Evolutionary conservation across 2,113 vertebrate species (phyloP).

Genomic region (Psettodes erumei): DNA sequence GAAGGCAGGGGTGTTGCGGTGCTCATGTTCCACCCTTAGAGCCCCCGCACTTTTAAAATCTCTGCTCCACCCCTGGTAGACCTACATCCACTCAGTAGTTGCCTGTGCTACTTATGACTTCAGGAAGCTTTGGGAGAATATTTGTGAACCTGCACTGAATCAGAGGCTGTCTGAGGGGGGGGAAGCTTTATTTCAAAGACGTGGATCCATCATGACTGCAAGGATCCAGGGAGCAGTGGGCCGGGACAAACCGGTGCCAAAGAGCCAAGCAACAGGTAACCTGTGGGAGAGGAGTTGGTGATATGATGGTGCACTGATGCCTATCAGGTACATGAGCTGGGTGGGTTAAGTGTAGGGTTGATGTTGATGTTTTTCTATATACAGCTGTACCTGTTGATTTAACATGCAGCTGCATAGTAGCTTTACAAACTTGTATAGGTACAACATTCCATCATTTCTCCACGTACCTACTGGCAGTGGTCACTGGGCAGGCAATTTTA

Average conservation of each 20-base stretch:
- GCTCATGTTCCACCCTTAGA: neutral
- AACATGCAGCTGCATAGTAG: neutral
- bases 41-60: neutral
- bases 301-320: neutral
- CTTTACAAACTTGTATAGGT: neutral
- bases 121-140: neutral
- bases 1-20: neutral
- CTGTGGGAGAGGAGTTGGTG: neutral
- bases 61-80: constrained; percentile 9
- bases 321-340: neutral
- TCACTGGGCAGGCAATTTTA: neutral
- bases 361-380: neutral
- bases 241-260: constrained; percentile 15
- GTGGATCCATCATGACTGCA: constrained; percentile 52
- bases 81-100: neutral
- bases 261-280: constrained; percentile 52
- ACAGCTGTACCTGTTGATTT: neutral
- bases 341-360: neutral
- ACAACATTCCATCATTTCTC: too few relatives aligned
- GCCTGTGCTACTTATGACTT: neutral
- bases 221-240: constrained; percentile 11
- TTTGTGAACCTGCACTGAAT: neutral
- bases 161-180: neutral
- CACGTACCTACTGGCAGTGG: too few relatives aligned
- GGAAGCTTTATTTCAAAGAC: neutral